Base-by-base conservation (phyloP, 2,113 vertebrate species). In the Strix uralensis region DNA sequence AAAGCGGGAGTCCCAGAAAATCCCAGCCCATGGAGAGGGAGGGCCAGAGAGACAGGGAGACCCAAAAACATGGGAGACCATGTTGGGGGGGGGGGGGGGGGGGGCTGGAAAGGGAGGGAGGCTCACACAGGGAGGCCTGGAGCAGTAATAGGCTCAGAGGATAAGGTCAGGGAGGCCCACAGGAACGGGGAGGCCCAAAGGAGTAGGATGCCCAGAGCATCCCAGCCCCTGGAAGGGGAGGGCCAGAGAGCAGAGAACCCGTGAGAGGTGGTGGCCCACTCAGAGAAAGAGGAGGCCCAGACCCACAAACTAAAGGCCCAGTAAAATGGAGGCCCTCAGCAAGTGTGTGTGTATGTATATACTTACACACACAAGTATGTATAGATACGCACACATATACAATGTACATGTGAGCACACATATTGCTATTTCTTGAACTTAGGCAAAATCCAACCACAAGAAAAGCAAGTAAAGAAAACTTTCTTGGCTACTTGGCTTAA, bases 361-460 rank as follows among this genome's bases (percentile, higher is more conserved):
- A 27, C 32, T 27, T 55, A 34, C 1, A 7, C 57, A 63, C 38
- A 19, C 11, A 55, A 15, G 29, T 23, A 29, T 10, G 23, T 61
- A 46, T 6, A 58, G 51, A 42, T 7, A 59, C 0, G 5, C 57
- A 40, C 49, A 29, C 11, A 11, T 15, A 36, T 3, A 16, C 5
- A 10, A 15, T 4, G 12, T 13, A 29, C 25, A 18, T 0, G 5
- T 30, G 20, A 17, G 57, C 4, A 2, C 1, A 0, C 51, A 12
- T 30, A 27, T 5, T 13, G 8, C 36, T 51, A 20, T 34, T 79
- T 44, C 73, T 16, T 14, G 10, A 73, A 59, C 34, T 21, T 5
- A 10, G 9, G 29, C 36, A 80, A 80, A 86, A 81, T 29, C 29
- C 16, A 74, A 25, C 38, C 30, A 54, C 25, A 40, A 66, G 29